A percentile compares a stretch with the other conserved stretches of the same genome.
Evolutionary conservation across 2,113 vertebrate species (phyloP).

Genomic region (Spilogale gracilis): DNA sequence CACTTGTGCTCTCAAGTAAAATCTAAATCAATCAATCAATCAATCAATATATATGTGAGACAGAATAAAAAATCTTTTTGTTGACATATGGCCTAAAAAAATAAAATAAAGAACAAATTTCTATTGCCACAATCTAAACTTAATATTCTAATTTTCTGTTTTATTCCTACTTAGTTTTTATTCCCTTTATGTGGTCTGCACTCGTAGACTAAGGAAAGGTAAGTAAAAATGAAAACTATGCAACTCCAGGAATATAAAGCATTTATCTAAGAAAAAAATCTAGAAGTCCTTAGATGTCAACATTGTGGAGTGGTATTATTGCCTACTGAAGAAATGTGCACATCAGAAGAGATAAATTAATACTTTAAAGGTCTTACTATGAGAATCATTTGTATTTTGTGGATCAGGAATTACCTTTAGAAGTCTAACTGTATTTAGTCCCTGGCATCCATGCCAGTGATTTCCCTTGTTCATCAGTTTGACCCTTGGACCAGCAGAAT

Average conservation of each 20-base stretch:
- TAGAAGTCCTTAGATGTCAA: background rate
- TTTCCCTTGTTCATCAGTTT: background rate
- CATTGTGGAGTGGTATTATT: background rate
- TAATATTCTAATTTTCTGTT: background rate
- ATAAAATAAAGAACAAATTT: background rate
- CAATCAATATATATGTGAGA: background rate
- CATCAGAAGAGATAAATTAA: background rate
- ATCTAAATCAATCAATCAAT: no score
- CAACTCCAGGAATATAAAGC: background rate
- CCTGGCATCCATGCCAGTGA: fast-evolving
- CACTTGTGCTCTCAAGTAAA: background rate
- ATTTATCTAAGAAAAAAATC: background rate
- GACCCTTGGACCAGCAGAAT: background rate
- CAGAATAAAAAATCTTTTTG: background rate
- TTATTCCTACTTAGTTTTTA: background rate
- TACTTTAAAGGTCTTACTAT: background rate
- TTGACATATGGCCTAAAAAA: background rate
- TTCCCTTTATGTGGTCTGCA: background rate
- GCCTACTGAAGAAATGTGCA: background rate
- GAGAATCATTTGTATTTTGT: background rate
- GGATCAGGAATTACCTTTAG: background rate
- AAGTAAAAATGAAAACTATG: background rate
- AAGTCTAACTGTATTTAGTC: background rate
- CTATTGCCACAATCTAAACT: background rate
- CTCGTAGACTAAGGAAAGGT: background rate